These are phyloP conservation scores for Syrmaticus mikado DNA, from an alignment of 2,113 vertebrate genomes.

Conservation along the genomic window DNA sequence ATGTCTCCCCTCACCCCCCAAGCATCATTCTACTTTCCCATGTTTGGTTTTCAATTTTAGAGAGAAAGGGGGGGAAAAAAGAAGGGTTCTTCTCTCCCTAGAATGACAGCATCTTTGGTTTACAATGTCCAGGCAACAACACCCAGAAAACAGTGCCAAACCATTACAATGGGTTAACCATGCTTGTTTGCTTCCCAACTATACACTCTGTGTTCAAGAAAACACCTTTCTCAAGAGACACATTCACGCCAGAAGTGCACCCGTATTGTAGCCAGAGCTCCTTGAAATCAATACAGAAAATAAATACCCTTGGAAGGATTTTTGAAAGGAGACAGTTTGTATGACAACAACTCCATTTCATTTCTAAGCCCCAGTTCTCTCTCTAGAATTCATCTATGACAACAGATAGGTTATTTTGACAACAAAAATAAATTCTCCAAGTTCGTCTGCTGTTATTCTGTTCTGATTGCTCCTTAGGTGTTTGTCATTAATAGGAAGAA, in stretches of 20 bases:
- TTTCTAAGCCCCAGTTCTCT: not conserved
- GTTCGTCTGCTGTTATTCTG: not conserved
- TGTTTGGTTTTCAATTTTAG: not conserved
- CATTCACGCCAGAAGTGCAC: not conserved
- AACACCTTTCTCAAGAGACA: not conserved
- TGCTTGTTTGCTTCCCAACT: not conserved
- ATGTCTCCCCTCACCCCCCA: not conserved
- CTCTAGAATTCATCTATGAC: not conserved
- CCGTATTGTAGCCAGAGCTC: not conserved
- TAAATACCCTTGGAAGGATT: not conserved
- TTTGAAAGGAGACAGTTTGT: not conserved
- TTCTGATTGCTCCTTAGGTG: not conserved
- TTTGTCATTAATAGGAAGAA: not conserved
- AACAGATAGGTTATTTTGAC: not conserved
- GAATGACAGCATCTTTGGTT: not conserved
- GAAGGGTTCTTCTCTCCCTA: fast-evolving
- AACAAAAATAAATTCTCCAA: not conserved
- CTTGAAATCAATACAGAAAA: not conserved
- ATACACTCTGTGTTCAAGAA: not conserved
- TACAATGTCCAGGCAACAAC: not conserved
- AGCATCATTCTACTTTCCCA: not conserved
- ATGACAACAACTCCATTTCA: not conserved
- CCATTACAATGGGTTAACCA: not conserved
- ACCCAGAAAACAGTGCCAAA: not conserved
- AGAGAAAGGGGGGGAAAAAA: not conserved